Evolutionary conservation across 2,888 invertebrate species (phyloP).

Genomic region (Perizoma flavofasciatum): DNA sequence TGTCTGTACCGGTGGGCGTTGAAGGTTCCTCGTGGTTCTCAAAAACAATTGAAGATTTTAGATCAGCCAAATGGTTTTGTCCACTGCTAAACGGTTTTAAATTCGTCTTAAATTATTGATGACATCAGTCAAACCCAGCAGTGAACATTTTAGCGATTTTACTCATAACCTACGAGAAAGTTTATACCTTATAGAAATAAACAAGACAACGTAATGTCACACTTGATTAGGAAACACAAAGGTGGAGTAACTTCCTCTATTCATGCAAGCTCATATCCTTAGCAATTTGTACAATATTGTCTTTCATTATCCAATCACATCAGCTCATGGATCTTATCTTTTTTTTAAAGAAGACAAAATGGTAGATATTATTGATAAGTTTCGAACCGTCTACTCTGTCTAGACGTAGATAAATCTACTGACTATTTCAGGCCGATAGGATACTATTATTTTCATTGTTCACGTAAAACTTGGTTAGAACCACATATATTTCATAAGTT

Average conservation of each 20-base stretch:
- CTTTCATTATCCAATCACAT: conserved; percentile 17
- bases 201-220: conserved; percentile 9
- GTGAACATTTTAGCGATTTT: too few species aligned
- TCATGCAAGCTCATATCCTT: conserved; percentile 25
- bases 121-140: background rate
- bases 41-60: conserved; percentile 20
- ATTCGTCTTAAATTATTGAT: background rate
- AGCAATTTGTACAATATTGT: conserved; percentile 23
- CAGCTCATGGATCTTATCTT: background rate
- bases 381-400: too few species aligned
- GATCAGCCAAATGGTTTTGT: conserved; percentile 20
- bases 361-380: too few species aligned
- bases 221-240: conserved; percentile 20
- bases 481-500: too few species aligned
- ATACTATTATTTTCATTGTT: too few species aligned
- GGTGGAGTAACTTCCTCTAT: conserved; percentile 25
- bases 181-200: background rate
- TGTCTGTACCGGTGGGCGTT: conserved; percentile 44
- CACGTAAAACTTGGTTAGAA: too few species aligned
- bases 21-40: conserved; percentile 43
- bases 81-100: background rate
- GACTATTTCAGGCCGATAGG: too few species aligned
- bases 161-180: too few species aligned
- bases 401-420: too few species aligned
- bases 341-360: background rate